Evolutionary conservation across 2,888 invertebrate species (phyloP).

Genomic region (Noctua janthina): DNA sequence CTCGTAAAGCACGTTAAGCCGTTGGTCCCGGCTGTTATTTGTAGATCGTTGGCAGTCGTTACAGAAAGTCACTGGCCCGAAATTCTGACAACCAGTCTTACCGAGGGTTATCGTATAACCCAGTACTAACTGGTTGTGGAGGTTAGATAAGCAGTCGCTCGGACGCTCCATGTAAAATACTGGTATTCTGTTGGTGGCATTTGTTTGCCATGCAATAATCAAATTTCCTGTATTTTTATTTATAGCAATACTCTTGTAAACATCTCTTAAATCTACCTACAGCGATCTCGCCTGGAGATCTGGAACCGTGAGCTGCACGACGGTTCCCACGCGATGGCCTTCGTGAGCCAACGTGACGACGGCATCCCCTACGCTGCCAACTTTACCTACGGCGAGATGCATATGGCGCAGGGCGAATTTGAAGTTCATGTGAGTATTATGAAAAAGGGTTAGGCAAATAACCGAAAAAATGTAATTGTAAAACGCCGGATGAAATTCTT

Average conservation of each 20-base stretch:
- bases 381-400: slow-evolving; percentile 75
- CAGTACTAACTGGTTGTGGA: neutral
- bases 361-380: slow-evolving; percentile 76
- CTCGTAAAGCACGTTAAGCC: too few species aligned
- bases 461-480: too few species aligned
- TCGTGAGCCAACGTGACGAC: slow-evolving; percentile 85
- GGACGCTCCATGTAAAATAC: too few species aligned
- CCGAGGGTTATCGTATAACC: neutral
- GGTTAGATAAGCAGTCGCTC: neutral
- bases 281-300: slow-evolving; percentile 83
- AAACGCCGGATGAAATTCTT: neutral
- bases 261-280: neutral
- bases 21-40: too few species aligned
- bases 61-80: neutral
- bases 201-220: neutral
- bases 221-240: neutral
- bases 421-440: slow-evolving; percentile 74
- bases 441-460: too few species aligned
- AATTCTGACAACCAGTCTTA: neutral
- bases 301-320: slow-evolving; percentile 90
- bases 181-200: neutral
- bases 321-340: slow-evolving; percentile 90
- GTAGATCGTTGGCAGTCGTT: too few species aligned
- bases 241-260: neutral
- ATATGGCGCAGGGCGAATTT: slow-evolving; percentile 72